These are phyloP conservation scores for Cardiocondyla obscurior DNA, from an alignment of 1,140 invertebrate species.

Conservation along the genomic window DNA sequence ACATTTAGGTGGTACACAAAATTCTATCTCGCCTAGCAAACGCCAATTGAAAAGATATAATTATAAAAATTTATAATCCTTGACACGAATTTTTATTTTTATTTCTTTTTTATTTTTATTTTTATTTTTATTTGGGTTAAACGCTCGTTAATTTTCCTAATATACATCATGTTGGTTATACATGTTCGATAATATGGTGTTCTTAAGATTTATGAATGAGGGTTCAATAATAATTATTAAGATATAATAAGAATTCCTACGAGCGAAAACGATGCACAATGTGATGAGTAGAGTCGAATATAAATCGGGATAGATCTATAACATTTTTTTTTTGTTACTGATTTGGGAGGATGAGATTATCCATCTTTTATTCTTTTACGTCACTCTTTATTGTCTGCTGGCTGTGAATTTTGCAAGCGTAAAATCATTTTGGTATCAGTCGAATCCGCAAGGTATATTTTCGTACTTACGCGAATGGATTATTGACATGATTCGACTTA, in stretches of 20 bases:
- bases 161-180: too few relatives aligned
- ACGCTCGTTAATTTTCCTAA: neutral
- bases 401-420: constrained; percentile 15
- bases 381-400: constrained; percentile 15
- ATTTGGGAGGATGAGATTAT: neutral
- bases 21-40: neutral
- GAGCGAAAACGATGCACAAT: neutral
- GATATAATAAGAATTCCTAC: neutral
- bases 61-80: neutral
- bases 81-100: neutral
- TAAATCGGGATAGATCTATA: neutral
- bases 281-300: neutral
- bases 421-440: constrained; percentile 25
- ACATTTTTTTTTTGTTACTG: neutral
- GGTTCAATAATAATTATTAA: constrained; percentile 23
- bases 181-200: neutral
- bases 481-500: constrained; percentile 44
- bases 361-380: neutral
- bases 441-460: constrained; percentile 33
- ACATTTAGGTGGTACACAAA: neutral
- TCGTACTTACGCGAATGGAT: constrained; percentile 31
- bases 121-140: neutral
- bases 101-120: too few relatives aligned
- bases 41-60: neutral
- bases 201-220: constrained; percentile 20